Base-by-base conservation (phyloP, 2,888 invertebrate genomes). In the Lissocephala sabroskyi region DNA sequence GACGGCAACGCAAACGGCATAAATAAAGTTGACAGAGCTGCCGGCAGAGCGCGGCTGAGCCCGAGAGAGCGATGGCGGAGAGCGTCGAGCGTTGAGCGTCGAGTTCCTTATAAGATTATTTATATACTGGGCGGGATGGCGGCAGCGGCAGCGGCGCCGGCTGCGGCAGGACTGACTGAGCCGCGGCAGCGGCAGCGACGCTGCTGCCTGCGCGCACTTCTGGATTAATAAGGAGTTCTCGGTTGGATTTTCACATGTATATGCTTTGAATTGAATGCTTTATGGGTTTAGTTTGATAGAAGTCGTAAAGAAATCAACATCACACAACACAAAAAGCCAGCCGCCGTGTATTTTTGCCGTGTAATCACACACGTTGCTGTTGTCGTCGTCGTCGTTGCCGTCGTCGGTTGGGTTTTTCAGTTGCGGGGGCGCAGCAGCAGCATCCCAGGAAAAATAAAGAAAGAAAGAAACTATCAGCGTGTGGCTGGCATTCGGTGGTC, bases 281-380 rank as follows among this genome's bases (percentile, higher is more conserved):
- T 85, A 85, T 85, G 84, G 85, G 82, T 85, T 85, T 84, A 85
- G 85, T 85, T 85, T 82, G 84, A 84, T 84, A 84, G 84, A 84
- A 85, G 85, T 85, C 85, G 85, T 85, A 85, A 85, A 85, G 85
- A 84, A 84, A 84, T 85, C 84, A 85, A 85, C 85, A 85, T 85
- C 85, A 79, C 56, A 70, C 76, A 70, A 70, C 45, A 65, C 65
- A 56, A 62, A 76, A 67, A n/a, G 41, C 56, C n/a, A n/a, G 67
- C 75, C 77, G 54, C 67, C 70, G 63, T 46, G 26, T 29, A 41
- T 28, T n/a, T n/a, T n/a, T n/a, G n/a, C n/a, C n/a, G n/a, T n/a
- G n/a, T n/a, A n/a, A n/a, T n/a, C n/a, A 37, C 49, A 43, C 19
- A 26, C 28, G 65, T 52, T 53, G 56, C 49, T 45, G 30, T 11